Evolutionary conservation across 2,113 vertebrate genomes (phyloP).

Genomic region (Coptodon bakossiorum): DNA sequence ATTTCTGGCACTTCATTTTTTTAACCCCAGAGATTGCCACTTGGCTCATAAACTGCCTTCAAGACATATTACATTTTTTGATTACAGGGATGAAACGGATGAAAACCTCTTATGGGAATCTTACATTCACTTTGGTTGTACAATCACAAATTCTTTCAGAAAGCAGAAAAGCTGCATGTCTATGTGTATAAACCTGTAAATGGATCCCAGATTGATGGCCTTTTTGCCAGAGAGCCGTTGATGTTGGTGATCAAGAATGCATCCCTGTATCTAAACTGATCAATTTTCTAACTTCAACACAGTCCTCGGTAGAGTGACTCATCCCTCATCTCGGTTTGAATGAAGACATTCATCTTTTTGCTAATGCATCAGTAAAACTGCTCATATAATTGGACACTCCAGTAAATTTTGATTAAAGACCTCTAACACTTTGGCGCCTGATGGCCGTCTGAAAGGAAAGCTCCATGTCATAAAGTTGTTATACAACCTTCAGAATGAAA

Average conservation of each 20-base stretch:
- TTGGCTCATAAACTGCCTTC: background rate
- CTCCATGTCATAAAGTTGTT: conserved; percentile 37
- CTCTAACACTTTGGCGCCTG: conserved; percentile 25
- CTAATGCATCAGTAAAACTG: conserved; percentile 46
- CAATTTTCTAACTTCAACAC: background rate
- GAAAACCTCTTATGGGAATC: background rate
- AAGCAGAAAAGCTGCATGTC: background rate
- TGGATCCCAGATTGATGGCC: background rate
- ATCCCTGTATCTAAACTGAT: background rate
- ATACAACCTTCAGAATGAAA: conserved; percentile 33
- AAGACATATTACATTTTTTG: background rate
- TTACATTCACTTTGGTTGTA: fast-evolving
- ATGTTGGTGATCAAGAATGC: background rate
- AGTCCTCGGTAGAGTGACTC: background rate
- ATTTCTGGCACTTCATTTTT: background rate
- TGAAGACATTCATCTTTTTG: conserved; percentile 39
- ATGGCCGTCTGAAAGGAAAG: conserved; percentile 34
- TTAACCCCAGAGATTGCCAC: background rate
- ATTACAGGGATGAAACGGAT: background rate
- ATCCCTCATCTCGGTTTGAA: background rate
- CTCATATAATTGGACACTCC: conserved; percentile 53
- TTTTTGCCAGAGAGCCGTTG: background rate
- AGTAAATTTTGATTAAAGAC: conserved; percentile 59
- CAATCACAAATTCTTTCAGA: background rate
- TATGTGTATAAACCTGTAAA: background rate